A percentile compares a stretch with the other conserved stretches of the same genome.
These are phyloP conservation scores for Sclerurus mexicanus DNA, from an alignment of 2,113 vertebrate species.

Conservation along the genomic window DNA sequence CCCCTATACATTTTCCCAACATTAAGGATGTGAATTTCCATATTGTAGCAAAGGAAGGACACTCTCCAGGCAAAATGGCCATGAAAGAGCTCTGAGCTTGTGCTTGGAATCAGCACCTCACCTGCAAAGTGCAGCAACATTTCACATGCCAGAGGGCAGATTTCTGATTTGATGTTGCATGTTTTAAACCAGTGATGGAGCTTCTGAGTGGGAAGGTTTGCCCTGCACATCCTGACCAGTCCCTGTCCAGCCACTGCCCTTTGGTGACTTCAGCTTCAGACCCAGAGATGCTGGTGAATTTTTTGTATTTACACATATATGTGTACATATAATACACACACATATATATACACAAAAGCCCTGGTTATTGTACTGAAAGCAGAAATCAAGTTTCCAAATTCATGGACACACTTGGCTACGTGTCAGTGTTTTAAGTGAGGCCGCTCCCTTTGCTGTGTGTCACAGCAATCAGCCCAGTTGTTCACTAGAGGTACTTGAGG, in stretches of 20 bases:
- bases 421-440: neutral
- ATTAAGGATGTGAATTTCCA: neutral
- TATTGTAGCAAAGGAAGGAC: neutral
- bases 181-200: neutral
- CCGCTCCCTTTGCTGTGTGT: neutral
- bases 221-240: neutral
- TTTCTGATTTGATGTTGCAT: neutral
- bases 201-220: neutral
- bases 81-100: neutral
- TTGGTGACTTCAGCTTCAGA: too few relatives aligned
- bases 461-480: fast-evolving
- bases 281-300: too few relatives aligned
- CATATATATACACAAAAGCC: fast-evolving
- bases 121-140: fast-evolving
- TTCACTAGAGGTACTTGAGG: neutral
- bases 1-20: fast-evolving
- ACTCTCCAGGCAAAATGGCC: neutral
- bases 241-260: too few relatives aligned
- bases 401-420: fast-evolving
- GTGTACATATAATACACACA: too few relatives aligned
- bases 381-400: fast-evolving
- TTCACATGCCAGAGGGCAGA: neutral
- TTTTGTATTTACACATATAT: too few relatives aligned
- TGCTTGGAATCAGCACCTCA: neutral
- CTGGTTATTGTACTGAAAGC: fast-evolving